phyloP scores from a whole-genome alignment of 1,140 invertebrate genomes.

The Drosophila auraria region DNA sequence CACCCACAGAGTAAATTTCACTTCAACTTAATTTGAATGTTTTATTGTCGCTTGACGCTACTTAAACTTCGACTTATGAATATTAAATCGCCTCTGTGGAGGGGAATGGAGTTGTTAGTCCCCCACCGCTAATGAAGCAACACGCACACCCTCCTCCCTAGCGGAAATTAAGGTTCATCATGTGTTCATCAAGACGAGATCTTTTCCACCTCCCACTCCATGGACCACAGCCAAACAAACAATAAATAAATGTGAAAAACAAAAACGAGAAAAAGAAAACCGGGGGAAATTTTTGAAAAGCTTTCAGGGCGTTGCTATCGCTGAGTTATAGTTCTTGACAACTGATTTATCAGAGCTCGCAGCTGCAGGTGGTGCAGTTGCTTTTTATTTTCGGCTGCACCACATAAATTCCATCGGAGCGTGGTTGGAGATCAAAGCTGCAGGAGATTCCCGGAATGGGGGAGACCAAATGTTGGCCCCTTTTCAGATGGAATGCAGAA shows the following conservation, averaged over 20 bases:
- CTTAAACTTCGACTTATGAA: constrained; percentile 69
- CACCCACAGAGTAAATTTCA: constrained; percentile 58
- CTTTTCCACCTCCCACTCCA: constrained; percentile 48
- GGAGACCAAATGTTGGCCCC: constrained; percentile 42
- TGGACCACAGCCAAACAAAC: constrained; percentile 58
- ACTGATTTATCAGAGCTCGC: constrained; percentile 66
- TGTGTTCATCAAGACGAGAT: constrained; percentile 35
- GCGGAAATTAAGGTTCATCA: constrained; percentile 34
- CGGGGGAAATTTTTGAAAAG: constrained; percentile 38
- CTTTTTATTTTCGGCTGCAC: constrained; percentile 58
- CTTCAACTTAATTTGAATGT: constrained; percentile 63
- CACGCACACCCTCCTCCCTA: constrained; percentile 37
- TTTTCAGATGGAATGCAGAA: constrained; percentile 32
- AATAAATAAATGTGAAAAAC: constrained; percentile 64
- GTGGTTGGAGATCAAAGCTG: constrained; percentile 71
- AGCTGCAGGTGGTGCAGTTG: constrained; percentile 58
- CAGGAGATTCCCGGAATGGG: constrained; percentile 11
- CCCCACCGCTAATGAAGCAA: constrained; percentile 51
- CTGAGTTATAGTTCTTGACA: constrained; percentile 63
- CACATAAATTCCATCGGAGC: constrained; percentile 68
- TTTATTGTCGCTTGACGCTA: constrained; percentile 69
- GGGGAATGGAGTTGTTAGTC: constrained; percentile 26
- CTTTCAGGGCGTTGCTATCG: constrained; percentile 54
- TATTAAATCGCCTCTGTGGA: constrained; percentile 44
- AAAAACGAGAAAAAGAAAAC: constrained; percentile 29